Evolutionary conservation across 1,140 invertebrate genomes (phyloP).

Genomic region (Thaumetopoea pityocampa): DNA sequence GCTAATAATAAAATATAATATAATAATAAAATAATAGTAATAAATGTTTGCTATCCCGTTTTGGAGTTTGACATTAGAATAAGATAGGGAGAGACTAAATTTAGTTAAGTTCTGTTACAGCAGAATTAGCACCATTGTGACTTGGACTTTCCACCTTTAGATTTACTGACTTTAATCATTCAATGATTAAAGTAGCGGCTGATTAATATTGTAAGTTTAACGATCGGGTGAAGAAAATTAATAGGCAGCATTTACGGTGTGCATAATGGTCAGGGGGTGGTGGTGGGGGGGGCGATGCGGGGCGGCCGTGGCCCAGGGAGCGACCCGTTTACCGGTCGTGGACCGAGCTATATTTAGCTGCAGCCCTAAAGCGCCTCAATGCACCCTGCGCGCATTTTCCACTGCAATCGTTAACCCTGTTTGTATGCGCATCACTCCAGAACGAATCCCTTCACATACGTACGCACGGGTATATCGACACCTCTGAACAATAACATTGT

Average conservation of each 20-base stretch:
- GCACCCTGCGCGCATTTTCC: constrained; percentile 49
- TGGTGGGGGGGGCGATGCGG: constrained; percentile 17
- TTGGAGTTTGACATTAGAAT: too few species aligned
- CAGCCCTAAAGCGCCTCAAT: constrained; percentile 34
- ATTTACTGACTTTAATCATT: too few species aligned
- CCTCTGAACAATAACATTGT: too few species aligned
- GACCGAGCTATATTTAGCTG: constrained; percentile 64
- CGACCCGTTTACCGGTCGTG: constrained; percentile 58
- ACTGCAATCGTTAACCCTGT: constrained; percentile 48
- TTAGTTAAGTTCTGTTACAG: too few species aligned
- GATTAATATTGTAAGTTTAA: constrained; percentile 1
- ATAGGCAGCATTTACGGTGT: constrained; percentile 15
- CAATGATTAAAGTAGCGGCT: constrained; percentile 1
- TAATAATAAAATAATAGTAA: too few species aligned
- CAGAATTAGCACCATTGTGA: too few species aligned
- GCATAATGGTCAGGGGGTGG: constrained; percentile 21
- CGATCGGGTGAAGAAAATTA: constrained; percentile 1
- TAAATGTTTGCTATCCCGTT: too few species aligned
- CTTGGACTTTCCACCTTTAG: too few species aligned
- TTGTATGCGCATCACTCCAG: constrained; percentile 27
- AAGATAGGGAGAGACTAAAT: too few species aligned
- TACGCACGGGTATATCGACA: too few species aligned
- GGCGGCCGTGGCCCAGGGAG: constrained; percentile 34
- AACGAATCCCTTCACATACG: constrained; percentile 27
- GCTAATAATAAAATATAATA: too few species aligned